Conservation (phyloP, 2,888 invertebrate species). For the Tetropium fuscum region DNA sequence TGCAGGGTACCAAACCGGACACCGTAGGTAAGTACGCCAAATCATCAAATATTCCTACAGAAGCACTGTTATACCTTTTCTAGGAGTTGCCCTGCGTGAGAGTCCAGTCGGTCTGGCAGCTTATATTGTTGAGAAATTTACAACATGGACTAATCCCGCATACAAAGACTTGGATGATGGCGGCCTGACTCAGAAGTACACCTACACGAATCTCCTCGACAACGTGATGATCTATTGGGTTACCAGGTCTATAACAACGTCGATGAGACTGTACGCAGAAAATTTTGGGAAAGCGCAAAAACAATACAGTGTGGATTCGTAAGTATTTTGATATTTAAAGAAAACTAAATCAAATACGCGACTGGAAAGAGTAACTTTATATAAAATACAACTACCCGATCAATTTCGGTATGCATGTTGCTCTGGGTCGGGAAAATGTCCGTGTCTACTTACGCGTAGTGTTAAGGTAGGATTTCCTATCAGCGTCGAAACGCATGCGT, state of each 20-base stretch:
- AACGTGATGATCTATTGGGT: constrained; percentile 83
- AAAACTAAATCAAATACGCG: too few relatives aligned
- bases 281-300: constrained; percentile 58
- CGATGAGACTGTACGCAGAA: constrained; percentile 80
- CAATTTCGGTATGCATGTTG: too few relatives aligned
- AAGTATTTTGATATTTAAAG: too few relatives aligned
- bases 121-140: constrained; percentile 90
- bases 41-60: background rate
- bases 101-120: constrained; percentile 87
- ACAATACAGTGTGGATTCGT: too few relatives aligned
- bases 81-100: constrained; percentile 76
- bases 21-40: constrained; percentile 34
- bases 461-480: too few relatives aligned
- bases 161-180: constrained; percentile 71
- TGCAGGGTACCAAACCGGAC: constrained; percentile 39
- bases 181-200: constrained; percentile 72
- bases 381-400: too few relatives aligned
- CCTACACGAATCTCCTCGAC: constrained; percentile 78
- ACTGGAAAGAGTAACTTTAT: too few relatives aligned
- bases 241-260: constrained; percentile 76
- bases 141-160: constrained; percentile 74
- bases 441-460: too few relatives aligned
- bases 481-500: too few relatives aligned
- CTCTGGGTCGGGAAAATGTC: too few relatives aligned
- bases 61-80: constrained; percentile 6